phyloP scores from a whole-genome alignment of 2,888 invertebrate species.

The Orthosia cruda region DNA sequence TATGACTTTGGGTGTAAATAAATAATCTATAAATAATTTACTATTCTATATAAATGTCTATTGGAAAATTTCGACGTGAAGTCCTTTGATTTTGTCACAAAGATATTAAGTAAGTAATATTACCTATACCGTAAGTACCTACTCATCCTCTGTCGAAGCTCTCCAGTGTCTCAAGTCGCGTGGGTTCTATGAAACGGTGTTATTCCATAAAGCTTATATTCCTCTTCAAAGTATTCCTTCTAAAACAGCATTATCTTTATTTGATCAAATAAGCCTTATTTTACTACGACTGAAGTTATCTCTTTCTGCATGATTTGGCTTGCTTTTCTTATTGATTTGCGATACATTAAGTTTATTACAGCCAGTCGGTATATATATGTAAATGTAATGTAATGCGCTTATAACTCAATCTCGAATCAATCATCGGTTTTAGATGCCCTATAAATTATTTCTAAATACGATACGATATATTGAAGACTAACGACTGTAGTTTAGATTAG shows the following conservation, averaged over 20 bases:
- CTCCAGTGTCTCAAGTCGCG: slow-evolving; percentile 1
- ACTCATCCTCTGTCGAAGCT: slow-evolving; percentile 1
- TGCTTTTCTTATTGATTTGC: neutral
- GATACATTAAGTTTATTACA: neutral
- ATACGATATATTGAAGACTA: slow-evolving; percentile 6
- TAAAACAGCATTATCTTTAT: slow-evolving; percentile 29
- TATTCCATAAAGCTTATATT: slow-evolving; percentile 35
- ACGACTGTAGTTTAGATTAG: slow-evolving; percentile 22
- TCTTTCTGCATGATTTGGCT: slow-evolving; percentile 31
- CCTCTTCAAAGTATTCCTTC: slow-evolving; percentile 29
- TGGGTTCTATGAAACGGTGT: slow-evolving; percentile 27
- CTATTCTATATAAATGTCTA: too few species aligned
- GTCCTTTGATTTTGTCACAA: neutral
- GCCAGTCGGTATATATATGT: too few species aligned
- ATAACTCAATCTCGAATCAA: neutral
- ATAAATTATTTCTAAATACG: neutral
- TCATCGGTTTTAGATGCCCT: neutral
- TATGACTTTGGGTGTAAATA: too few species aligned
- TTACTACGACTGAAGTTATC: slow-evolving; percentile 22
- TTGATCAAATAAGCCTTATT: slow-evolving; percentile 11
- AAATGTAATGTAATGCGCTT: neutral
- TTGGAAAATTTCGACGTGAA: neutral
- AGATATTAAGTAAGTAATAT: neutral
- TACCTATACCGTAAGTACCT: neutral
- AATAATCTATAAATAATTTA: too few species aligned